Conservation (phyloP, 2,113 vertebrate genomes). For the Chelonoidis abingdonii region DNA sequence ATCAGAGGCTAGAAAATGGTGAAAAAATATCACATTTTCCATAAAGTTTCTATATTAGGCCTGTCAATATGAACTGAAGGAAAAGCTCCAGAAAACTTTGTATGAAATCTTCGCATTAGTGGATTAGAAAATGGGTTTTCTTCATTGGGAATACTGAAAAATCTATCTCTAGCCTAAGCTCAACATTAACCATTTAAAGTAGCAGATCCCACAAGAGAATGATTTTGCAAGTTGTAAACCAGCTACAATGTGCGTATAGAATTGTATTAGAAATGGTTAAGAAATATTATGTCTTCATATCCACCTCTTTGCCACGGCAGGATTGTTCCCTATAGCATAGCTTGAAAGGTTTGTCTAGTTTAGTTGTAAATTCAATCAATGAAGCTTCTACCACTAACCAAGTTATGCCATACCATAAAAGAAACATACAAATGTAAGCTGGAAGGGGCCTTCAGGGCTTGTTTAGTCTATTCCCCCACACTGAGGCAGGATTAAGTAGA, state of each 20-base stretch:
- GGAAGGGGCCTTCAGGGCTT: background rate
- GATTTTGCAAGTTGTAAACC: background rate
- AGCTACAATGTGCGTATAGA: background rate
- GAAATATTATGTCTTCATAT: background rate
- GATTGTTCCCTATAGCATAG: background rate
- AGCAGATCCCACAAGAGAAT: background rate
- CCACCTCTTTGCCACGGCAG: background rate
- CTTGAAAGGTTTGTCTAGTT: background rate
- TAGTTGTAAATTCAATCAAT: background rate
- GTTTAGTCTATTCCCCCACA: background rate
- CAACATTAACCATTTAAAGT: background rate
- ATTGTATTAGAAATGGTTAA: background rate
- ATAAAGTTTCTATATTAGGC: slow-evolving; percentile 52
- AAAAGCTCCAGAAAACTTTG: background rate
- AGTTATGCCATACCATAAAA: slow-evolving; percentile 4
- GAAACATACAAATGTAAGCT: background rate
- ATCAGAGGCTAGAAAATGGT: slow-evolving; percentile 21
- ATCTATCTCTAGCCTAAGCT: background rate
- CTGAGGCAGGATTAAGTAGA: background rate
- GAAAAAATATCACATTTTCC: slow-evolving; percentile 12
- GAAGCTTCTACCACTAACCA: slow-evolving; percentile 14
- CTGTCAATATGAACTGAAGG: slow-evolving; percentile 28
- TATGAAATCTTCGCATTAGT: background rate
- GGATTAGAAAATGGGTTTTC: background rate
- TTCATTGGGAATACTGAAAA: background rate